Evolutionary conservation across 2,888 invertebrate species (phyloP).

Genomic region (Sialis lutaria): DNA sequence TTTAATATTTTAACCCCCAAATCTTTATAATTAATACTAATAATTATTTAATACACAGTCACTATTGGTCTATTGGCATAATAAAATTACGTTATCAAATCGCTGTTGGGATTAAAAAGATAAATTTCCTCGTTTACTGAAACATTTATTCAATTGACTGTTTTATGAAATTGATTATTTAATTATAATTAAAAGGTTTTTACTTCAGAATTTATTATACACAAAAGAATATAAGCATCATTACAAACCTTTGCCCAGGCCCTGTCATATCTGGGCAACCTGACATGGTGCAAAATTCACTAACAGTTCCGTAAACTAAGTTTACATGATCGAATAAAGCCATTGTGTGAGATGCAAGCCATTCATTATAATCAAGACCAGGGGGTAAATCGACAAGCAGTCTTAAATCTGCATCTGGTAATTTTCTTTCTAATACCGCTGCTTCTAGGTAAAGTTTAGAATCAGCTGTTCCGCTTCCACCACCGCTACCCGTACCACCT

Average conservation of each 20-base stretch:
- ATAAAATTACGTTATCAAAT: no score
- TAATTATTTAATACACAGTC: no score
- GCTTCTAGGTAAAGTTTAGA: slow-evolving; percentile 88
- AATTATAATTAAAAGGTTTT: neutral
- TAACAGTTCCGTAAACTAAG: slow-evolving; percentile 94
- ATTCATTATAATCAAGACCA: slow-evolving; percentile 96
- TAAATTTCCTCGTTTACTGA: neutral
- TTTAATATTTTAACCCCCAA: no score
- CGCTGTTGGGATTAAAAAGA: no score
- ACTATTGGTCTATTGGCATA: no score
- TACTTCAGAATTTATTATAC: neutral
- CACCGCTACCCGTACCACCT: slow-evolving; percentile 23
- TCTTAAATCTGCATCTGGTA: slow-evolving; percentile 87
- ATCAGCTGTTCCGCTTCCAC: slow-evolving; percentile 27
- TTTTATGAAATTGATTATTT: neutral
- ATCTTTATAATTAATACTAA: no score
- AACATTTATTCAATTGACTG: neutral
- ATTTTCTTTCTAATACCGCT: slow-evolving; percentile 81
- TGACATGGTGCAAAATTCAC: slow-evolving; percentile 94
- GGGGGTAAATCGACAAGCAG: slow-evolving; percentile 87
- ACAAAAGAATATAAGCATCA: neutral
- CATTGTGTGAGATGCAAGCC: slow-evolving; percentile 96
- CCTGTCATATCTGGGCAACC: slow-evolving; percentile 95
- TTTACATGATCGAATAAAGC: slow-evolving; percentile 99
- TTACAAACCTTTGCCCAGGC: slow-evolving; percentile 66